These are phyloP conservation scores for Sycophila texana DNA, from an alignment of 2,888 invertebrate species.

Conservation along the genomic window DNA sequence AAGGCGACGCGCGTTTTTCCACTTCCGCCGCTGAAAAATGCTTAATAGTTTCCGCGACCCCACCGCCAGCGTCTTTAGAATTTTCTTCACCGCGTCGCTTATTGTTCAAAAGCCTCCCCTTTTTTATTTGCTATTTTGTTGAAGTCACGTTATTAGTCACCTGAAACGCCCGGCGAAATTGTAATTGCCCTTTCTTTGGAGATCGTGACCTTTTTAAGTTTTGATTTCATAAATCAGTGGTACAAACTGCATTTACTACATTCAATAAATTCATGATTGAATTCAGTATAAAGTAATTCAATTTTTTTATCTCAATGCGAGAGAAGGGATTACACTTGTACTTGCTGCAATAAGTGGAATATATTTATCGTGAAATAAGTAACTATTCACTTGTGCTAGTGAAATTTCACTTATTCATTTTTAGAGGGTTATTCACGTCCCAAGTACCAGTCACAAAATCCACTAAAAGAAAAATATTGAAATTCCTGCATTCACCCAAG, in stretches of 20 bases:
- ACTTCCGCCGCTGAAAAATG: constrained; percentile 62
- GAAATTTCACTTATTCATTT: too few relatives aligned
- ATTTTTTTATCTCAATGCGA: too few relatives aligned
- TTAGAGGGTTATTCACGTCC: neutral
- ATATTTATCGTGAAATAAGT: too few relatives aligned
- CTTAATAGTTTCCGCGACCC: constrained; percentile 61
- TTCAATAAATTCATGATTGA: too few relatives aligned
- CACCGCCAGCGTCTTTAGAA: constrained; percentile 55
- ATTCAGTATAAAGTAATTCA: too few relatives aligned
- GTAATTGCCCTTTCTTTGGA: neutral
- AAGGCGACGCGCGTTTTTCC: constrained; percentile 54
- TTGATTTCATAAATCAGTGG: neutral
- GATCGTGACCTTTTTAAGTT: neutral
- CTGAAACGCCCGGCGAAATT: neutral
- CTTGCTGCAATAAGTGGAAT: too few relatives aligned
- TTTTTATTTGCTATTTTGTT: constrained; percentile 21
- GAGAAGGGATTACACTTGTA: too few relatives aligned
- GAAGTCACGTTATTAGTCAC: constrained; percentile 32
- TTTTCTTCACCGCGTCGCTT: constrained; percentile 16
- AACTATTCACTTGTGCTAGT: too few relatives aligned
- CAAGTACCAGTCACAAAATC: neutral
- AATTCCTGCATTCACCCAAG: neutral
- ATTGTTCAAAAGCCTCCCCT: neutral
- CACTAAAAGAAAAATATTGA: neutral
- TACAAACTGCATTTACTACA: neutral